A percentile compares a stretch with the other conserved stretches of the same genome.
These are phyloP conservation scores for Argopecten irradians DNA, from an alignment of 1,140 invertebrate genomes.

Conservation along the genomic window DNA sequence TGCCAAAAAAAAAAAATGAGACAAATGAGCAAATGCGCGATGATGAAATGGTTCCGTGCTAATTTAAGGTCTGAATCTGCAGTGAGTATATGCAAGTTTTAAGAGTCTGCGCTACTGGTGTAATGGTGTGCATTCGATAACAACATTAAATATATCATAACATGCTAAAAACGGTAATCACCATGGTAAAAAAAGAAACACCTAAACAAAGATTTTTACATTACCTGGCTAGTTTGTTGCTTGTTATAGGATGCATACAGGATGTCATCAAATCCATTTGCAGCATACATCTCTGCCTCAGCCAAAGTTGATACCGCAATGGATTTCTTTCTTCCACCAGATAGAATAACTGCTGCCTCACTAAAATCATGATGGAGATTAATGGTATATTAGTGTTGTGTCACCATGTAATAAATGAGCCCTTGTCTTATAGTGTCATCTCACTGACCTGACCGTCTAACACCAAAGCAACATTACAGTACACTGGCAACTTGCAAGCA, in stretches of 20 bases:
- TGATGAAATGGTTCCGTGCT: no score
- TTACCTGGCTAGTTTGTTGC: constrained; percentile 66
- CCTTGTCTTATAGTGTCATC: no score
- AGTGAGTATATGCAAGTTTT: no score
- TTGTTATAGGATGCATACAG: constrained; percentile 69
- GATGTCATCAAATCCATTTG: constrained; percentile 76
- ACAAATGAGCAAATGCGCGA: no score
- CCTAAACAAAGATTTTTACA: not conserved
- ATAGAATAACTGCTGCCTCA: not conserved
- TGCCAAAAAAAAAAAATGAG: no score
- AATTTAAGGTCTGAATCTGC: no score
- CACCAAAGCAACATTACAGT: no score
- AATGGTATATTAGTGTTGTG: not conserved
- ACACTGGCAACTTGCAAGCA: no score
- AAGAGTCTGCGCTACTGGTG: not conserved
- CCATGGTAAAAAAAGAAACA: not conserved
- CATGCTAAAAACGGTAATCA: not conserved
- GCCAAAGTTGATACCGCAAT: constrained; percentile 74
- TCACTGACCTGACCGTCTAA: no score
- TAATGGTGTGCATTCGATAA: not conserved
- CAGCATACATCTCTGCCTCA: constrained; percentile 74
- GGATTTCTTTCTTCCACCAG: constrained; percentile 41
- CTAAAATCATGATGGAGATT: not conserved
- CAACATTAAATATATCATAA: not conserved
- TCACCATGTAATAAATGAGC: no score